Evolutionary conservation across 2,888 invertebrate species (phyloP), one percentile per base, ranked within the genome.

Genomic region (Charanyca ferruginea): DNA sequence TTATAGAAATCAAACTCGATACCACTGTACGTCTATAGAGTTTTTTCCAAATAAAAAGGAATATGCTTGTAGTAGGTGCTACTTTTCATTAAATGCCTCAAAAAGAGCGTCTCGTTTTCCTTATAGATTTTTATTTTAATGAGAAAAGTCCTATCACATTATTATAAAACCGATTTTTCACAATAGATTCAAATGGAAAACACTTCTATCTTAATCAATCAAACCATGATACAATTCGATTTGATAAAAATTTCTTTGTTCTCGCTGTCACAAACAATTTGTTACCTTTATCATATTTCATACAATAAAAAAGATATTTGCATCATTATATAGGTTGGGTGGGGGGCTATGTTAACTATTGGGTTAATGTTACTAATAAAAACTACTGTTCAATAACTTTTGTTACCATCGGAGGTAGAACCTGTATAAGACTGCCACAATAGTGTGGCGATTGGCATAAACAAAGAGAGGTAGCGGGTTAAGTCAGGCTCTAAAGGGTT

Each of bases 181-280:
- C 25, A 63, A 18, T n/a, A 32, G 7, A 28, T 22, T 38, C 4
- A 55, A 41, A 52, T 16, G 13, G 16, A 42, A 74, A 75, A 41
- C 57, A 20, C 32, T 48, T 52, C 16, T 1, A 1, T n/a, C 6
- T 23, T 18, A 53, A 48, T 66, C 22, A 75, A 51, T 45, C 16
- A 45, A 67, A 55, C 55, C 25, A 35, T 51, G 18, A 13, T 18
- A 57, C 32, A 75, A 57, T 57, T 67, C 16, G n/a, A 47, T 68
- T 68, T 35, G 3, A 23, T 38, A 7, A 4, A 35, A 68, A 47
- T 57, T 42, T 52, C 57, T 22, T 52, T 68, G 41, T 28, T 55
- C 28, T 22, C 4, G 25, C 41, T 35, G 45, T 57, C 51, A 45
- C 18, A 75, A 57, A 75, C 69, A 58, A 57, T 70, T 45, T 60